These are phyloP conservation scores for Rhipidura dahli DNA, from an alignment of 2,113 vertebrate species.

Conservation along the genomic window DNA sequence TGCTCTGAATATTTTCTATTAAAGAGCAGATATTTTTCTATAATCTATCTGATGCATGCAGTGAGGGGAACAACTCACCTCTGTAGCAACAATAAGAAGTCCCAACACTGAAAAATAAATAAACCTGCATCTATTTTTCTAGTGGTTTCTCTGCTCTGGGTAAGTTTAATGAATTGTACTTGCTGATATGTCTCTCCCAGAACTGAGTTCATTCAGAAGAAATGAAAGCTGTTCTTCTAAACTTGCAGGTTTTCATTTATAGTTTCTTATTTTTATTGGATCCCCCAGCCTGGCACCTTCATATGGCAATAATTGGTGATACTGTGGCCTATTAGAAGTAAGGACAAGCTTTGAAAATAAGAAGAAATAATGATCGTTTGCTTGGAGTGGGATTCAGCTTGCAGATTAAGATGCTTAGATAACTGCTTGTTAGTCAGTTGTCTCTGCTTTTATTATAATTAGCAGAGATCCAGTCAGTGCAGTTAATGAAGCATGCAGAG, in stretches of 20 bases:
- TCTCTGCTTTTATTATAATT: conserved; percentile 1
- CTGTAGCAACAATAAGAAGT: background rate
- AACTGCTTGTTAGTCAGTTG: background rate
- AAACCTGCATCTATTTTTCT: background rate
- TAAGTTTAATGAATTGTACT: background rate
- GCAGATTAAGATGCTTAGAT: background rate
- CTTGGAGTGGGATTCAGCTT: background rate
- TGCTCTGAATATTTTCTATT: background rate
- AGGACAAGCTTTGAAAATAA: background rate
- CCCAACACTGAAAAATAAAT: background rate
- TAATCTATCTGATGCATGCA: background rate
- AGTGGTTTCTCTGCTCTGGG: background rate
- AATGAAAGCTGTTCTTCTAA: background rate
- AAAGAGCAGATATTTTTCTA: background rate
- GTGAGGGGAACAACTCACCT: rapidly evolving
- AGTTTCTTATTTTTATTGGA: background rate
- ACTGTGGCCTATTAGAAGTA: background rate
- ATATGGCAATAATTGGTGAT: background rate
- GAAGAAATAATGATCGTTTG: background rate
- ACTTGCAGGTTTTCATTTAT: background rate
- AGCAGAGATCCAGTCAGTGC: background rate
- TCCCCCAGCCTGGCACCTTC: background rate
- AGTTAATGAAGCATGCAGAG: background rate
- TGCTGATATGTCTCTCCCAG: background rate
- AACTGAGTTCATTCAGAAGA: background rate